Base-by-base conservation (phyloP, 1,140 invertebrate species). In the Apolygus lucorum region DNA sequence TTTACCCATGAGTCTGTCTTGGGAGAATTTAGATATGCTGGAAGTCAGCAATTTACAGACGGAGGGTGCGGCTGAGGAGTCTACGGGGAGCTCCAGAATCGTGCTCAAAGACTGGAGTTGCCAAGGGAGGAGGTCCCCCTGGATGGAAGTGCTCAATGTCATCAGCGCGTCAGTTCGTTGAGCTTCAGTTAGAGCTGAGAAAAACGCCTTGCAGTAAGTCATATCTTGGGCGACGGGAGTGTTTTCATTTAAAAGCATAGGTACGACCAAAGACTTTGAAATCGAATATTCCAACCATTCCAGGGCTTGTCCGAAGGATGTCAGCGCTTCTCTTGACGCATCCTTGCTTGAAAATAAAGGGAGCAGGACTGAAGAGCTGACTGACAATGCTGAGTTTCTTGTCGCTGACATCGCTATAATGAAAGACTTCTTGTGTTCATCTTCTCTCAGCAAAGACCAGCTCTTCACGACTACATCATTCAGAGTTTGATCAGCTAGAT, bases 361-460 rank as follows among this genome's bases (percentile, higher is more conserved):
- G 2, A 59, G 22, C 22, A 59, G 22, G 22, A 59, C 4, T 59
- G 8, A 4, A 4, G 54, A 59, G 17, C 34, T 11, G 4, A 59
- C 22, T 59, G 54, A 13, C 22, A 59, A 4, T 11, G 54, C 54
- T 17, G 54, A 59, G 22, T 22, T 14, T 59, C 22, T 59, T 14
- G 54, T 59, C 13, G 54, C 54, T 17, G 54, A 59, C 54, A 59
- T 59, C 54, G 54, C 54, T 17, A 59, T 59, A 21, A 59, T 59
- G 54, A 59, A 59, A 59, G 11, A 17, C 22, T 24, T 59, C 22
- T 59, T 24, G 22, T 59, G 11, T 4, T 59, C 54, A 24, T 24
- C 54, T 13, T 59, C 22, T 8, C 4, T 13, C 13, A 59, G 22
- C 4, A 21, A 17, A 14, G 22, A 59, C 13, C 54, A 17, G 22